Evolutionary conservation across 1,140 invertebrate genomes (phyloP).

Genomic region (Hirudo medicinalis): DNA sequence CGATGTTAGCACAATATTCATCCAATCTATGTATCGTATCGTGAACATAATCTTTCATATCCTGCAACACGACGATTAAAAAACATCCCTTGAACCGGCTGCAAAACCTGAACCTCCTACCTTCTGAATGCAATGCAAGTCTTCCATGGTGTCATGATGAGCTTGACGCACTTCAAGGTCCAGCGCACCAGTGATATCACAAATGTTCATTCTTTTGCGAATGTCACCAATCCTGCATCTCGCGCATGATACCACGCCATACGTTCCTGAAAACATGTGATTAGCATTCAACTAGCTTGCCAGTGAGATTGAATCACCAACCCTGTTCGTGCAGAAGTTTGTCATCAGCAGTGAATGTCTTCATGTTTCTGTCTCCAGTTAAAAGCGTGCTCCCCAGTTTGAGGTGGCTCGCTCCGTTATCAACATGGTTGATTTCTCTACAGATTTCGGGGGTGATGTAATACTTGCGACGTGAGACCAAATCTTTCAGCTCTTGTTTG

Average conservation of each 20-base stretch:
- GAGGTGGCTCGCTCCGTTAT: conserved; percentile 34
- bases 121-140: conserved; percentile 11
- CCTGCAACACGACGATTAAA: conserved; percentile 22
- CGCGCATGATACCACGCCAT: not conserved
- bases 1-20: conserved; percentile 35
- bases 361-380: too few species aligned
- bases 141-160: conserved; percentile 18
- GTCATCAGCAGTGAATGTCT: too few species aligned
- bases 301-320: too few species aligned
- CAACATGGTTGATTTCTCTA: conserved; percentile 30
- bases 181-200: not conserved
- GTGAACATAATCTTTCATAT: conserved; percentile 29
- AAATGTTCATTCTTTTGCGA: not conserved
- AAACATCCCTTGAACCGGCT: not conserved
- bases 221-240: not conserved
- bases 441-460: conserved; percentile 34
- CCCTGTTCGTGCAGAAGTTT: too few species aligned
- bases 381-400: conserved; percentile 23
- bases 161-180: not conserved
- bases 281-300: too few species aligned
- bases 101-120: conserved; percentile 5
- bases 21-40: conserved; percentile 30
- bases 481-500: too few species aligned
- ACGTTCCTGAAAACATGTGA: not conserved
- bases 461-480: not conserved